Conservation (phyloP, 2,113 vertebrate genomes). For the Chelonoidis abingdonii region DNA sequence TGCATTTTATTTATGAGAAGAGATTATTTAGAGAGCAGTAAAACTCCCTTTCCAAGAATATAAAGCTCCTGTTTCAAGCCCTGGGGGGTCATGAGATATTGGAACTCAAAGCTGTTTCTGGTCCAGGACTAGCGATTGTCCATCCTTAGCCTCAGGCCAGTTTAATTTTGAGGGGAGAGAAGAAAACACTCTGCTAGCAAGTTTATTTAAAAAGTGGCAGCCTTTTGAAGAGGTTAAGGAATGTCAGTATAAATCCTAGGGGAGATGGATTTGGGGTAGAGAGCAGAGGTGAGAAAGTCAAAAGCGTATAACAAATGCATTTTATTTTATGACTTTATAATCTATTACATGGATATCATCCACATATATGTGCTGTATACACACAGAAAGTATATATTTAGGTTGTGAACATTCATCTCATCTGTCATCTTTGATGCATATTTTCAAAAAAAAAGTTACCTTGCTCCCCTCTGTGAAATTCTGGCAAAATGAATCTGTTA, state of each 20-base stretch:
- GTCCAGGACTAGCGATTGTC: background rate
- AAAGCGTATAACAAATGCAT: accelerated
- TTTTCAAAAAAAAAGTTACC: background rate
- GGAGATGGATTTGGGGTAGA: background rate
- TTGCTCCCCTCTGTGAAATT: background rate
- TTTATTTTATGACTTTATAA: background rate
- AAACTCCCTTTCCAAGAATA: background rate
- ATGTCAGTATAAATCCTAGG: background rate
- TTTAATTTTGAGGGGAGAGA: background rate
- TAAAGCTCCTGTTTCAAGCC: background rate
- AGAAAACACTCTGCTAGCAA: background rate
- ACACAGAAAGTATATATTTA: background rate
- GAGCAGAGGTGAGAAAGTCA: background rate
- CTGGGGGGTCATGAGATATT: background rate
- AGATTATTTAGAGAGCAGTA: background rate
- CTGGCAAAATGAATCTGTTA: background rate
- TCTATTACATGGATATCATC: background rate
- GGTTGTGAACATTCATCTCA: background rate
- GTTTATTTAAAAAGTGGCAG: background rate
- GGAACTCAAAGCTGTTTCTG: background rate
- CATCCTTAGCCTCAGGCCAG: background rate
- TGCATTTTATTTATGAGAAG: background rate
- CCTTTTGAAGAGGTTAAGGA: background rate
- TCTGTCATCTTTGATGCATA: background rate
- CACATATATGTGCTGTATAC: background rate